These are phyloP conservation scores for Adineta ricciae DNA, from an alignment of 2,888 invertebrate species.

Conservation along the genomic window DNA sequence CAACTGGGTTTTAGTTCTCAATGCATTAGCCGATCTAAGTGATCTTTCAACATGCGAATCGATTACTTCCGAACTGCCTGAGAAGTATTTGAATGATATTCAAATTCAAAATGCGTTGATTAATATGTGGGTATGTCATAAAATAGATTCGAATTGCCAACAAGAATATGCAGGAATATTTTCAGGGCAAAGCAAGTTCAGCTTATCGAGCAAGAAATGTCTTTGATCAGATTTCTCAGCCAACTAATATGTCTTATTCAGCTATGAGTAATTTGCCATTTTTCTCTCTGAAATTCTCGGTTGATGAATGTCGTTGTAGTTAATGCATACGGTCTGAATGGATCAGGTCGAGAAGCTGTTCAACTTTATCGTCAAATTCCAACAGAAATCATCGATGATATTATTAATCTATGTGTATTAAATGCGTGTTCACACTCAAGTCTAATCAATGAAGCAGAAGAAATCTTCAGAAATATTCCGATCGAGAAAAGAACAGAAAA, in stretches of 20 bases:
- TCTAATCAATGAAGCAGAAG: background rate
- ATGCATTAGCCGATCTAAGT: background rate
- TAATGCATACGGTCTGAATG: background rate
- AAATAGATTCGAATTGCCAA: background rate
- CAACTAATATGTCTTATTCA: background rate
- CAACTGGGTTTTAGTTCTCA: background rate
- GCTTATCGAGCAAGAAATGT: background rate
- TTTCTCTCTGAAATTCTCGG: background rate
- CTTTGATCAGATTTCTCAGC: background rate
- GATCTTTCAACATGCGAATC: conserved; percentile 8
- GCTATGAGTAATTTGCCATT: background rate
- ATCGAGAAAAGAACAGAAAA: background rate
- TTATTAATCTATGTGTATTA: background rate
- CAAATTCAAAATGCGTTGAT: background rate
- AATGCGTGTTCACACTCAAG: background rate
- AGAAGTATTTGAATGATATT: background rate
- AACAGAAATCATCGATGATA: background rate
- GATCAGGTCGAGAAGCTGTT: background rate
- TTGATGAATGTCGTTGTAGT: background rate
- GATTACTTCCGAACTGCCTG: background rate
- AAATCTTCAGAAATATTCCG: background rate
- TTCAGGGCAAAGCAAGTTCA: background rate
- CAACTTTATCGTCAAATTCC: background rate
- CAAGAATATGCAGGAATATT: background rate
- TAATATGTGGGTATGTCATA: background rate